Evolutionary conservation across 2,888 invertebrate species (phyloP).

Genomic region (Pycnomerus fuliginosus): DNA sequence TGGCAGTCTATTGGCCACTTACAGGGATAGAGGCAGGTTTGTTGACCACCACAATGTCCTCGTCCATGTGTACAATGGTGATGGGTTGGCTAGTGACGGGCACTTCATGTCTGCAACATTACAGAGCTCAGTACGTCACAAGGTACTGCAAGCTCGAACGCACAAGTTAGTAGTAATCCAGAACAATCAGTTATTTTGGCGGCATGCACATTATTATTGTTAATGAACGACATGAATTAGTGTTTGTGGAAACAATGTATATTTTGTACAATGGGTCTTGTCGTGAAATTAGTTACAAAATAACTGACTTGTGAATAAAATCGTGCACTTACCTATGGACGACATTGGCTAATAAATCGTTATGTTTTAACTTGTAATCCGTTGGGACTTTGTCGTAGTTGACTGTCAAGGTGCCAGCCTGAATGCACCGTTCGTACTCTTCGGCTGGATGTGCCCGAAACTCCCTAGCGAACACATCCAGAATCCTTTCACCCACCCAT

Average conservation of each 20-base stretch:
- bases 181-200: conserved; percentile 22
- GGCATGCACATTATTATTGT: too few relatives aligned
- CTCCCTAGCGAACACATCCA: conserved; percentile 90
- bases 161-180: conserved; percentile 10
- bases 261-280: too few relatives aligned
- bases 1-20: conserved; percentile 87
- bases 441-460: conserved; percentile 93
- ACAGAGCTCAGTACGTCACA: conserved; percentile 39
- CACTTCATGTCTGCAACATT: conserved; percentile 94
- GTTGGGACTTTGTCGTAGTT: conserved; percentile 90
- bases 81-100: conserved; percentile 96
- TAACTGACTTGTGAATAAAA: conserved; percentile 23
- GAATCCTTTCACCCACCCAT: conserved; percentile 92
- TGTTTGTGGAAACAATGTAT: too few relatives aligned
- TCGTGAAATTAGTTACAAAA: too few relatives aligned
- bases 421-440: conserved; percentile 88
- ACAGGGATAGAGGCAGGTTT: conserved; percentile 99
- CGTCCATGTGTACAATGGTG: conserved; percentile 96
- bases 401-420: conserved; percentile 87
- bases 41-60: conserved; percentile 99
- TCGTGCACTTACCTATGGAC: conserved; percentile 95
- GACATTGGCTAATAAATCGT: conserved; percentile 88
- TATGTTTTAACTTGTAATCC: conserved; percentile 89
- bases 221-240: too few relatives aligned
- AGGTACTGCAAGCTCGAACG: conserved; percentile 28